These are phyloP conservation scores for Parazoanthus atlanticus DNA, from an alignment of 92 coral and sea anemone genomes.

Conservation along the genomic window DNA sequence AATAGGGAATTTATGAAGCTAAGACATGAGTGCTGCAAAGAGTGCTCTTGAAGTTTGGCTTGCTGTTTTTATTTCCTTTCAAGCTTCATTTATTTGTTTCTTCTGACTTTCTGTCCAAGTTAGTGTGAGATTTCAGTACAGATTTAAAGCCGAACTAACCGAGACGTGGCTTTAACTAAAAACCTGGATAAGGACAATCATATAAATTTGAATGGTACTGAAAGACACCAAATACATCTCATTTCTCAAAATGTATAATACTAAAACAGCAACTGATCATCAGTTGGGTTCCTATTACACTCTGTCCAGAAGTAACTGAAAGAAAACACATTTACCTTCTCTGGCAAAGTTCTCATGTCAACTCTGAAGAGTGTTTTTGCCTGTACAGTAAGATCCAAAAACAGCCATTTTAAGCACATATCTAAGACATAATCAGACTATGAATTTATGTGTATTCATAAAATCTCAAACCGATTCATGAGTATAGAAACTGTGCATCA, in stretches of 20 bases:
- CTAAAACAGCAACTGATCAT: not conserved
- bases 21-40: not conserved
- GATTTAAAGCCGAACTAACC: no score
- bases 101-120: not conserved
- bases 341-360: conserved; percentile 73
- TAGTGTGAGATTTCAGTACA: no score
- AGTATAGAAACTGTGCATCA: no score
- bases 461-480: no score
- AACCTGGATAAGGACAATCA: no score
- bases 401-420: not conserved
- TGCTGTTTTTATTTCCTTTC: not conserved
- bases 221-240: not conserved
- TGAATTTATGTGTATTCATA: no score
- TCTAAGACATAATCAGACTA: no score
- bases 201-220: no score
- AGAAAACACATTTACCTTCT: conserved; percentile 56
- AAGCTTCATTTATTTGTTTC: not conserved
- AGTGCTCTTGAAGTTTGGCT: no score
- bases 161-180: not conserved
- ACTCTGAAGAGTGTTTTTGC: conserved; percentile 87
- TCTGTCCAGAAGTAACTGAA: not conserved
- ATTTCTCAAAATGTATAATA: not conserved
- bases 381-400: conserved; percentile 38
- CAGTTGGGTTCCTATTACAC: no score
- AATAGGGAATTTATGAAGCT: not conserved